phyloP scores from a whole-genome alignment of 2,797 vertebrate species.

The Acanthis flammea region DNA sequence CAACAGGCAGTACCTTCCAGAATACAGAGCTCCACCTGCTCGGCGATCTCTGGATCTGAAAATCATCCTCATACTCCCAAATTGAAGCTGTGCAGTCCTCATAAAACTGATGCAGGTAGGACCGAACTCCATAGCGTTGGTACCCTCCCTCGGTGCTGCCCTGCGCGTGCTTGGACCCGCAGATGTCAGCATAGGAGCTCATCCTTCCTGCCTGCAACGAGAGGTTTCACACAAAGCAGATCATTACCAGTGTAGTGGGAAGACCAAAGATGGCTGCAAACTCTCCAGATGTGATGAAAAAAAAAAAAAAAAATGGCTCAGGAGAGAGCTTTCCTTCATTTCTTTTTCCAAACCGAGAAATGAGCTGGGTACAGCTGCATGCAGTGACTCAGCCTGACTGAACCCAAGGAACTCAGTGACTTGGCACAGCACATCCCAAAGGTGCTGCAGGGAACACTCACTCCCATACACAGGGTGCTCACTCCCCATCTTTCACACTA shows the following conservation, averaged over 20 bases:
- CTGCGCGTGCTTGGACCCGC: slow-evolving; percentile 82
- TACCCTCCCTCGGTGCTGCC: slow-evolving; percentile 69
- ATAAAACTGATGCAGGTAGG: slow-evolving; percentile 98
- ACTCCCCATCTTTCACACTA: neutral
- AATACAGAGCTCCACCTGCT: slow-evolving; percentile 95
- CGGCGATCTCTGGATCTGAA: slow-evolving; percentile 98
- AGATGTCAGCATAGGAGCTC: slow-evolving; percentile 90
- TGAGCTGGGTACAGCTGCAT: fast-evolving
- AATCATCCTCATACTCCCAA: slow-evolving; percentile 97
- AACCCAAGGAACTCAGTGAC: neutral
- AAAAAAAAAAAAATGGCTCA: neutral
- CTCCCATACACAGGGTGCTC: fast-evolving
- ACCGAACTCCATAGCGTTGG: slow-evolving; percentile 95
- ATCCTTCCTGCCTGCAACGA: slow-evolving; percentile 86
- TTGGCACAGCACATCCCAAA: neutral
- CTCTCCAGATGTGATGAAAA: neutral
- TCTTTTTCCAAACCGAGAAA: neutral
- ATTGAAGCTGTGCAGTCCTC: slow-evolving; percentile 98
- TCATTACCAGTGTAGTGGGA: fast-evolving
- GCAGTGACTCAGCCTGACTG: neutral
- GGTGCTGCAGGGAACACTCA: neutral
- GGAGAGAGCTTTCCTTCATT: neutral
- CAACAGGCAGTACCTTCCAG: slow-evolving; percentile 89
- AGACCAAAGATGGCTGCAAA: neutral
- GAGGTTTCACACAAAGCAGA: neutral